phyloP scores from a whole-genome alignment of 2,113 vertebrate genomes.

The Neotoma lepida region DNA sequence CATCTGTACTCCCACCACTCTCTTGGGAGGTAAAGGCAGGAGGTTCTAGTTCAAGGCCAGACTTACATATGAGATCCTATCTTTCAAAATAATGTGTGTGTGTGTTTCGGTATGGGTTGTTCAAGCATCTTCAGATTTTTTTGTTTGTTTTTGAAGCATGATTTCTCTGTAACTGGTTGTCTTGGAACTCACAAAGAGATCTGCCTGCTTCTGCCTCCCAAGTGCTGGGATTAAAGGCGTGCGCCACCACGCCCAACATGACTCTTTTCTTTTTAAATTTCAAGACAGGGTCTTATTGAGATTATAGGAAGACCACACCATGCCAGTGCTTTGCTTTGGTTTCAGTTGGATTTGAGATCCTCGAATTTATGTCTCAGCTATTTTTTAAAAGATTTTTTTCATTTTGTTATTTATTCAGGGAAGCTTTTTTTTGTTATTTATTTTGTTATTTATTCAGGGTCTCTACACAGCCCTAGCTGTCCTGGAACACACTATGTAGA shows the following conservation, averaged over 20 bases:
- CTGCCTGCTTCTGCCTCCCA: too few species aligned
- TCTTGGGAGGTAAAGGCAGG: neutral
- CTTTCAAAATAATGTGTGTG: neutral
- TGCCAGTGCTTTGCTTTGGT: neutral
- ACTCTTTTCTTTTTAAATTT: neutral
- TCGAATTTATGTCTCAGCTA: neutral
- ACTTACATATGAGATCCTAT: too few species aligned
- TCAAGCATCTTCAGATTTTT: neutral
- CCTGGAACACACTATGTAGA: neutral
- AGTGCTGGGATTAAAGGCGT: neutral
- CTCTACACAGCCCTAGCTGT: neutral
- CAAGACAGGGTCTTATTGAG: neutral
- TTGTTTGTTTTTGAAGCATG: neutral
- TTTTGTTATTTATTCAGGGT: too few species aligned
- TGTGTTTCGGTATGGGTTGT: neutral
- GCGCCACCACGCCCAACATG: neutral
- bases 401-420: neutral
- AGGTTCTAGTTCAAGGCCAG: neutral
- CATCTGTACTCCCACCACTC: too few species aligned
- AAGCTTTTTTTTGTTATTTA: too few species aligned
- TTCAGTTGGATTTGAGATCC: slow-evolving; percentile 1
- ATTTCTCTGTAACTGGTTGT: neutral
- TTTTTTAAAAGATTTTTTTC: neutral
- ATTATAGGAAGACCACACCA: neutral
- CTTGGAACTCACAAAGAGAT: too few species aligned